Evolutionary conservation across 37 sponge, comb jelly and placozoan genomes (phyloP).

Genomic region (Eunapius fragilis): DNA sequence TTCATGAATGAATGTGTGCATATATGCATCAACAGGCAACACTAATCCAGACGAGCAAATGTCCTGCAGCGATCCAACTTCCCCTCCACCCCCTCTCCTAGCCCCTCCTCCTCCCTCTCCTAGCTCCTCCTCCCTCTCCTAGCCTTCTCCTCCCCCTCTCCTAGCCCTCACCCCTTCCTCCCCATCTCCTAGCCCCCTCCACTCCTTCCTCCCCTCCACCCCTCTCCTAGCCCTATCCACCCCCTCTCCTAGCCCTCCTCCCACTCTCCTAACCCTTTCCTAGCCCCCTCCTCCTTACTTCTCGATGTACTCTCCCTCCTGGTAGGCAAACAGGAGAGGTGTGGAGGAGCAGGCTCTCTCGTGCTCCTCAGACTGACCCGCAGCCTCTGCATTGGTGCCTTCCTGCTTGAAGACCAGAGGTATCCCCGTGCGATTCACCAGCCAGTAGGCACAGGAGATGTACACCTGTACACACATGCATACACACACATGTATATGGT

Average conservation of each 20-base stretch:
- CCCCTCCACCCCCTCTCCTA: no score
- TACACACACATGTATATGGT: neutral
- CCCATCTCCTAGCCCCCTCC: no score
- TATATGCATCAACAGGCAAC: neutral
- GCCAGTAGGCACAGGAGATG: constrained; percentile 84
- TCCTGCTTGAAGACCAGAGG: constrained; percentile 89
- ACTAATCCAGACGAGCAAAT: neutral
- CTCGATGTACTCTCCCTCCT: constrained; percentile 58
- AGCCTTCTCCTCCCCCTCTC: no score
- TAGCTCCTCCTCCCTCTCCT: no score
- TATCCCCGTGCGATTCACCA: constrained; percentile 82
- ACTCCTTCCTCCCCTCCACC: no score
- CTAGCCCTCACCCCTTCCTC: no score
- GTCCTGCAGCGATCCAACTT: no score
- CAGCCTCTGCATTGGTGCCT: constrained; percentile 48
- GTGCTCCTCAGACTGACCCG: constrained; percentile 84
- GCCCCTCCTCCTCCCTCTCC: no score
- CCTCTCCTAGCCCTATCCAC: no score
- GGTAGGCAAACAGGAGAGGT: constrained; percentile 89
- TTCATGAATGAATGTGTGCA: neutral
- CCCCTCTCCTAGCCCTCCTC: neutral
- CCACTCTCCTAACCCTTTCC: neutral
- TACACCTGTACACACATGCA: constrained; percentile 39
- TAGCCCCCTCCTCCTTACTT: constrained; percentile 29
- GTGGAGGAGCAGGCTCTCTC: constrained; percentile 74